Evolutionary conservation across 2,797 vertebrate species (phyloP), one percentile per base, ranked within the genome.

Genomic region (Simalia tracyae): DNA sequence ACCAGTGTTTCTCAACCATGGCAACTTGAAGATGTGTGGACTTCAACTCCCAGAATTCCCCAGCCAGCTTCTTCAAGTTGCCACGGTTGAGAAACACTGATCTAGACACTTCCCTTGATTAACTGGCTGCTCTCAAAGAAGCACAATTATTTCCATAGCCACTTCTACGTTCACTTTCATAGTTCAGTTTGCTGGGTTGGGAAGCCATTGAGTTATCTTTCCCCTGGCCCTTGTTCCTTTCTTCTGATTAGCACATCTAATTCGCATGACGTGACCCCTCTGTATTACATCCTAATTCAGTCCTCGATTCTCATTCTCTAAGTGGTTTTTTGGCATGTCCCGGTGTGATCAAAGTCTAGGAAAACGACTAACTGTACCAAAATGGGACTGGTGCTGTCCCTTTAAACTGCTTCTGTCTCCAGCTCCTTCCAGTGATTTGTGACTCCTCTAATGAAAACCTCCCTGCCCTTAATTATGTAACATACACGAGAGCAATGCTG

Each of bases 391-490:
- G 60, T 7, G 10, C 60, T 61, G 89, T 94, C 84, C 66, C 95
- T 96, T 96, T 93, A 92, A 92, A 94, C 93, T 61, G 91, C 84
- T 94, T 85, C 92, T 50, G 76, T 66, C 84, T 90, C 64, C 59
- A 17, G 76, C 86, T 87, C 84, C 0, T 57, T 91, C 64, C 87
- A 92, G n/a, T 95, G 96, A 92, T 94, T 96, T 96, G 92, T 0
- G 10, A 85, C 24, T 90, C 92, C 87, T 95, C 93, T 95, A 95
- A 96, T 91, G 93, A 63, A 87, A 96, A 92, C 22, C 86, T 92
- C n/a, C 24, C 63, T 95, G 93, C 92, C 95, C 93, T 95, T 96
- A 91, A 91, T 97, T 97, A 90, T 95, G 61, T 95, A 97, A 97
- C 92, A 85, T 1, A 1, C 12, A 92, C 93, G 90, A 63, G 31